Conservation (phyloP, 23 tunicate genomes). For the Diplosoma virens region DNA sequence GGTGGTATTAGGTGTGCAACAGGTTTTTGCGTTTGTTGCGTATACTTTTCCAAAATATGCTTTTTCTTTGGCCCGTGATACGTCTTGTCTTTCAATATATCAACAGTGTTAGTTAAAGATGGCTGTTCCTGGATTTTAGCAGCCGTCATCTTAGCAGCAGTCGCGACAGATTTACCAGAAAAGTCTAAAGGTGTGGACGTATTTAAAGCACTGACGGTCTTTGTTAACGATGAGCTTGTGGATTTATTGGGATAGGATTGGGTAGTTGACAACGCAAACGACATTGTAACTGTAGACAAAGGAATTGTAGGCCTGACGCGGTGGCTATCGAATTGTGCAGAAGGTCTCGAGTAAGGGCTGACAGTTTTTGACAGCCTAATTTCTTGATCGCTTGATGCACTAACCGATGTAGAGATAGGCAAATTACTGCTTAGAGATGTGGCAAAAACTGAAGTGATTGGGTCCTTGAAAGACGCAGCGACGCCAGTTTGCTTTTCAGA, state of each 20-base stretch:
- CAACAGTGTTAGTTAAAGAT: not conserved
- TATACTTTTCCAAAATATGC: conserved; percentile 54
- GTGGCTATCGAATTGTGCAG: no score
- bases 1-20: not conserved
- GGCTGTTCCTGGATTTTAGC: not conserved
- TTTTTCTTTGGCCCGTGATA: conserved; percentile 68
- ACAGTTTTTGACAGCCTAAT: no score
- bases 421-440: no score
- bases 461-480: not conserved
- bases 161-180: not conserved
- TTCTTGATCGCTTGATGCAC: no score
- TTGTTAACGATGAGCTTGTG: no score
- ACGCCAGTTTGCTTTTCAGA: not conserved
- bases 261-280: no score
- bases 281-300: no score
- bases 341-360: no score
- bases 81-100: conserved; percentile 37
- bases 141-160: not conserved
- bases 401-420: no score
- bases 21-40: conserved; percentile 28
- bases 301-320: no score
- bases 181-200: conserved; percentile 3
- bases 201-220: not conserved
- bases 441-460: no score
- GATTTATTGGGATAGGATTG: no score